Percentiles rank a stretch among this genome's conserved stretches.
Conservation (phyloP, 2,888 invertebrate species). For the Clitarchus hookeri region DNA sequence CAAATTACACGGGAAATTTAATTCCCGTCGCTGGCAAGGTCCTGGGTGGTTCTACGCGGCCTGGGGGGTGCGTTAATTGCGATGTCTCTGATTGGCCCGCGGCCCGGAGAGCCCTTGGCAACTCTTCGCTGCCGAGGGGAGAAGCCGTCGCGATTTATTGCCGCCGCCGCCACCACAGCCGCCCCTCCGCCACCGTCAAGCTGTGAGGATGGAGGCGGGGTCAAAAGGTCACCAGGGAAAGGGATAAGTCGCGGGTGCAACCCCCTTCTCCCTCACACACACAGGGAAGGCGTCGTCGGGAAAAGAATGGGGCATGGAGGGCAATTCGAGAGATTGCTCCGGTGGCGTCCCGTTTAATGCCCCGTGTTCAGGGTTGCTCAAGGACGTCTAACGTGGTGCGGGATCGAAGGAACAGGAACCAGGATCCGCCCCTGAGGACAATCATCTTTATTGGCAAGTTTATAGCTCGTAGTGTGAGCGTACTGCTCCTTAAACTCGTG, state of each 20-base stretch:
- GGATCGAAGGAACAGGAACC: no score
- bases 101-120: constrained; percentile 8
- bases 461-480: not conserved
- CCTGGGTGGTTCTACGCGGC: not conserved
- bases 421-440: not conserved
- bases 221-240: constrained; percentile 9
- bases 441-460: constrained; percentile 14
- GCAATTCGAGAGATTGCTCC: not conserved
- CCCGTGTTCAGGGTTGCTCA: not conserved
- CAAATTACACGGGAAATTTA: not conserved
- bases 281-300: not conserved
- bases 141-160: not conserved
- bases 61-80: not conserved
- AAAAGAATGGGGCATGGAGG: not conserved
- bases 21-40: not conserved
- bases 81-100: not conserved
- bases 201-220: not conserved
- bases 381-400: not conserved
- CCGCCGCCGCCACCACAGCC: not conserved
- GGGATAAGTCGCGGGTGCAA: not conserved
- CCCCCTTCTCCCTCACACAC: not conserved
- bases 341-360: not conserved
- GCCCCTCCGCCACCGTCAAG: not conserved
- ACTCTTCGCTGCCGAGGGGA: not conserved
- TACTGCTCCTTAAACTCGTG: not conserved